A percentile compares a stretch with the other conserved stretches of the same genome.
Evolutionary conservation across 2,888 invertebrate species (phyloP).

Genomic region (Lithophane ornitopus): DNA sequence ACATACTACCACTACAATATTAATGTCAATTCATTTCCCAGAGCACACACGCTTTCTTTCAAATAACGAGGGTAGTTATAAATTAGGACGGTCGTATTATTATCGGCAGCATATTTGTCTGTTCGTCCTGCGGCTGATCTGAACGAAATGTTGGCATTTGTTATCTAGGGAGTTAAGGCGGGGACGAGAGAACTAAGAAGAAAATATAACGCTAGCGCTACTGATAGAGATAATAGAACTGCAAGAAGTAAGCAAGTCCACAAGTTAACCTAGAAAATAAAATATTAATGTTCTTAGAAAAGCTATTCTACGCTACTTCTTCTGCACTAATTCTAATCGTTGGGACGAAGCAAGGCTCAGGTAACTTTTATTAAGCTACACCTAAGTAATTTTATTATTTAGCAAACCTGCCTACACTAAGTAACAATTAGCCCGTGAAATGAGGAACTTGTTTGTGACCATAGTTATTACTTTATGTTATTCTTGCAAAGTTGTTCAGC

Average conservation of each 20-base stretch:
- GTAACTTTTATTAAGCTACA: not conserved
- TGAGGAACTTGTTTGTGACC: constrained; percentile 2
- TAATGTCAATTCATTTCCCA: not conserved
- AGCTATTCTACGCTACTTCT: not conserved
- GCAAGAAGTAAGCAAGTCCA: not conserved
- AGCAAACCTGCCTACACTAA: not conserved
- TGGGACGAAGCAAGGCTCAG: too few relatives aligned
- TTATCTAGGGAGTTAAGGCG: constrained; percentile 51
- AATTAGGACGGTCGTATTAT: constrained; percentile 30
- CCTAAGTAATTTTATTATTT: not conserved
- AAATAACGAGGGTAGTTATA: constrained; percentile 26
- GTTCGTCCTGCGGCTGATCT: constrained; percentile 25
- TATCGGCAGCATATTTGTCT: constrained; percentile 30
- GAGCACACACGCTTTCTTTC: constrained; percentile 17
- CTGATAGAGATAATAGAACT: not conserved
- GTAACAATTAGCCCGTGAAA: not conserved
- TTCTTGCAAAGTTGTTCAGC: not conserved
- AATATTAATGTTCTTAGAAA: not conserved
- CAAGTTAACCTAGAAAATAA: not conserved
- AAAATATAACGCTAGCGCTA: too few relatives aligned
- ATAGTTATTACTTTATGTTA: not conserved
- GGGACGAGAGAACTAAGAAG: not conserved
- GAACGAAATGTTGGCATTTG: constrained; percentile 51
- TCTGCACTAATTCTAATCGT: not conserved
- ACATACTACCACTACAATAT: not conserved